Evolutionary conservation across 2,797 vertebrate species (phyloP).

Genomic region (Sorex maritimensis): DNA sequence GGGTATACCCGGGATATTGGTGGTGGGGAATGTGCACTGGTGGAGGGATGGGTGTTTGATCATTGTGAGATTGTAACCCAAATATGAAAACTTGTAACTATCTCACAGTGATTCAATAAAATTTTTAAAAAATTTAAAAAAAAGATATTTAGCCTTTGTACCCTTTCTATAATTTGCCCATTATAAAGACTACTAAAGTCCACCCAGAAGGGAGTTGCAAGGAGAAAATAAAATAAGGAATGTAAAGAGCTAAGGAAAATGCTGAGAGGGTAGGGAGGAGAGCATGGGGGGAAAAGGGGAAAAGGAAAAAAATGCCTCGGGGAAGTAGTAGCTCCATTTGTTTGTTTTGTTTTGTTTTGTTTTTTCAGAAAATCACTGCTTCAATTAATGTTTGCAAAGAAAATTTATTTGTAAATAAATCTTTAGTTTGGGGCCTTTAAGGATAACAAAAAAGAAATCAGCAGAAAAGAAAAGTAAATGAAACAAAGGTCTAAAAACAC

Average conservation of each 20-base stretch:
- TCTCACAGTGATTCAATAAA: no score
- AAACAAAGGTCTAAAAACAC: slow-evolving; percentile 4
- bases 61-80: no score
- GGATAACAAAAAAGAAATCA: slow-evolving; percentile 28
- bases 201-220: slow-evolving; percentile 12
- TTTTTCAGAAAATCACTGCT: not conserved
- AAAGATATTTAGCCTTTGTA: not conserved
- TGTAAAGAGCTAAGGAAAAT: not conserved
- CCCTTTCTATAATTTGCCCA: not conserved
- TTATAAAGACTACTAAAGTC: slow-evolving; percentile 8
- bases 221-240: not conserved
- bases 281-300: no score
- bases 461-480: slow-evolving; percentile 39
- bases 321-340: no score
- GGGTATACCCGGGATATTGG: no score
- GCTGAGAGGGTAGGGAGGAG: no score
- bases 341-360: no score
- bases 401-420: not conserved
- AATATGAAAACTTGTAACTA: no score
- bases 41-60: no score
- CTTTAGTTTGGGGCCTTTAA: not conserved
- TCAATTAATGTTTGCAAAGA: not conserved
- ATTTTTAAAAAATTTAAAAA: no score
- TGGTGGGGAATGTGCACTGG: no score
- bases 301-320: not conserved